Evolutionary conservation across 2,113 vertebrate species (phyloP).

Genomic region (Pluvianellus socialis): DNA sequence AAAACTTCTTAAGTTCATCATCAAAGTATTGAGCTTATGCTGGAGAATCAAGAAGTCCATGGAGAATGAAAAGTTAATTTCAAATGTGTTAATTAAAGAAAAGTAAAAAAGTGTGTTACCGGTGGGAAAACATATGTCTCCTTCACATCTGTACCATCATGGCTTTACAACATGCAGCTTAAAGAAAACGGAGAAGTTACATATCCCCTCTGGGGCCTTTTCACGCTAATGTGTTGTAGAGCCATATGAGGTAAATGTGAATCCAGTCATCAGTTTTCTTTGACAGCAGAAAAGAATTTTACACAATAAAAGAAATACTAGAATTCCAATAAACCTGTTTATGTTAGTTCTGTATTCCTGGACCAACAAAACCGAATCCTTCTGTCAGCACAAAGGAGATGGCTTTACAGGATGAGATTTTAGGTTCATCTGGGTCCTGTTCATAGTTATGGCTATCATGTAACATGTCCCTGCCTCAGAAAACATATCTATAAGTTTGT

Average conservation of each 20-base stretch:
- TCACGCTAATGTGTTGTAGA: not conserved
- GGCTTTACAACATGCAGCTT: not conserved
- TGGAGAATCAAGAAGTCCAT: not conserved
- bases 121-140: not conserved
- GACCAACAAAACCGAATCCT: not conserved
- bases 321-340: not conserved
- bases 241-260: not conserved
- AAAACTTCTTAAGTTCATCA: not conserved
- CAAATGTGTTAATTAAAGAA: conserved; percentile 33
- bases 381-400: not conserved
- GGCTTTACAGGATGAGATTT: not conserved
- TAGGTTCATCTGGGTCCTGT: not conserved
- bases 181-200: not conserved
- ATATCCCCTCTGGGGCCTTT: not conserved
- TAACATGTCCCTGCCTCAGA: accelerated
- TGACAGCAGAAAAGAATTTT: not conserved
- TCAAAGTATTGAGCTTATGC: not conserved
- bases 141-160: not conserved
- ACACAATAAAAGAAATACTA: not conserved
- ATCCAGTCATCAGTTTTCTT: not conserved
- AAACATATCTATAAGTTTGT: not conserved
- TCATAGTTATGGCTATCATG: not conserved
- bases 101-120: not conserved
- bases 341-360: not conserved
- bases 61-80: conserved; percentile 32